Evolutionary conservation across 2,113 vertebrate genomes (phyloP).

Genomic region (Salvator merianae): DNA sequence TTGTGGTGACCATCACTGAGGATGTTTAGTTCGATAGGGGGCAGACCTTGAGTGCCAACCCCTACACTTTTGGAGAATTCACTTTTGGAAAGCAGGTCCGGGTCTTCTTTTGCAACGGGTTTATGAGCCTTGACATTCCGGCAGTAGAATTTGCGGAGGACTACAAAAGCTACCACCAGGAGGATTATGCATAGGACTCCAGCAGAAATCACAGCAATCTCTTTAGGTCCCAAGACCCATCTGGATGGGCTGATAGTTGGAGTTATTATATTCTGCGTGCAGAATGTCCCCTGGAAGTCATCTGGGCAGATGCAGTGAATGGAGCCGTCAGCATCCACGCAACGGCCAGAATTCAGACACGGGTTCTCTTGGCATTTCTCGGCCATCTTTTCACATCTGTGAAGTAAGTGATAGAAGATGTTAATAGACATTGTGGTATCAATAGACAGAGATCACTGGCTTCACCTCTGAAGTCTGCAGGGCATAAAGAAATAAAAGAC

Average conservation of each 20-base stretch:
- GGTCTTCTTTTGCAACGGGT: constrained; percentile 85
- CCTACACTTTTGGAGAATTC: constrained; percentile 81
- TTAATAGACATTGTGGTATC: not conserved
- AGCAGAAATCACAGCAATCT: constrained; percentile 78
- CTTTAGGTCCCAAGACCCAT: constrained; percentile 73
- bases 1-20: constrained; percentile 69
- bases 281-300: constrained; percentile 60
- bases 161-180: constrained; percentile 65
- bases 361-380: constrained; percentile 77
- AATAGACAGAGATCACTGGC: too few relatives aligned
- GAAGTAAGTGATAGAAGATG: not conserved
- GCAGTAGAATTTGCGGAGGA: constrained; percentile 76
- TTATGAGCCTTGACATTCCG: constrained; percentile 81
- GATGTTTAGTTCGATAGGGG: constrained; percentile 84
- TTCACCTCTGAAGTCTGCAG: not conserved
- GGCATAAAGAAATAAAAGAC: not conserved
- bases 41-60: constrained; percentile 71
- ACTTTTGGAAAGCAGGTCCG: constrained; percentile 85
- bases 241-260: constrained; percentile 60
- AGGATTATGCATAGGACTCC: constrained; percentile 72
- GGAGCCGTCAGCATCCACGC: constrained; percentile 68
- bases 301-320: constrained; percentile 73
- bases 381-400: constrained; percentile 80
- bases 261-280: constrained; percentile 64
- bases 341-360: constrained; percentile 75